Conservation (phyloP, 2,797 vertebrate genomes). For the Gambelia wislizenii region DNA sequence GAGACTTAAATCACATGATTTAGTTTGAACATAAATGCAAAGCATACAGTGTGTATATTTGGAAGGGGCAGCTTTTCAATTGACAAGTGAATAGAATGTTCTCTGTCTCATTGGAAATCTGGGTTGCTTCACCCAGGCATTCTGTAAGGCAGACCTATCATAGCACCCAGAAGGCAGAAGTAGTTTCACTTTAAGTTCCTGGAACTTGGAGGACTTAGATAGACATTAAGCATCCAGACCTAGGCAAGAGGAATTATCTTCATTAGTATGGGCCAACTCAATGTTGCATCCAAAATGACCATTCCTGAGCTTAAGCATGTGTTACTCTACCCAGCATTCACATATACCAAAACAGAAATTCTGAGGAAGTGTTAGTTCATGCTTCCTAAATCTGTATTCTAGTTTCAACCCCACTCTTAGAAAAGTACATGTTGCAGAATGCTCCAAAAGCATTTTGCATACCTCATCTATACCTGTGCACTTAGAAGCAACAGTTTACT, state of each 20-base stretch:
- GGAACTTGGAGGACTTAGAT: background rate
- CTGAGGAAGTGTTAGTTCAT: background rate
- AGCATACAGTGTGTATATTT: background rate
- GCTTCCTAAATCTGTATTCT: background rate
- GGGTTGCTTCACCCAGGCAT: background rate
- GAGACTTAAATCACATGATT: background rate
- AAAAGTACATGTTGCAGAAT: background rate
- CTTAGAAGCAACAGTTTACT: background rate
- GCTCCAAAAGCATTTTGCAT: background rate
- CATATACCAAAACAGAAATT: no score
- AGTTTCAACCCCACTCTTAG: background rate
- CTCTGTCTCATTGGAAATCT: background rate
- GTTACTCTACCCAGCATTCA: background rate
- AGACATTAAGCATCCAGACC: no score
- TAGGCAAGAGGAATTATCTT: no score
- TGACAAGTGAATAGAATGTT: background rate
- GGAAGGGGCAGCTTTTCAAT: background rate
- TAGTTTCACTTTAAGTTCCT: background rate
- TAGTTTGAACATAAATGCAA: background rate
- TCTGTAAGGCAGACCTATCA: background rate
- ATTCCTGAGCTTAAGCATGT: background rate
- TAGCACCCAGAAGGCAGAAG: background rate
- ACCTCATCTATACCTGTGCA: background rate
- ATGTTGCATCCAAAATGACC: background rate
- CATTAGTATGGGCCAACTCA: background rate